Evolutionary conservation across 2,113 vertebrate genomes (phyloP).

Genomic region (Epinephelus fuscoguttatus): DNA sequence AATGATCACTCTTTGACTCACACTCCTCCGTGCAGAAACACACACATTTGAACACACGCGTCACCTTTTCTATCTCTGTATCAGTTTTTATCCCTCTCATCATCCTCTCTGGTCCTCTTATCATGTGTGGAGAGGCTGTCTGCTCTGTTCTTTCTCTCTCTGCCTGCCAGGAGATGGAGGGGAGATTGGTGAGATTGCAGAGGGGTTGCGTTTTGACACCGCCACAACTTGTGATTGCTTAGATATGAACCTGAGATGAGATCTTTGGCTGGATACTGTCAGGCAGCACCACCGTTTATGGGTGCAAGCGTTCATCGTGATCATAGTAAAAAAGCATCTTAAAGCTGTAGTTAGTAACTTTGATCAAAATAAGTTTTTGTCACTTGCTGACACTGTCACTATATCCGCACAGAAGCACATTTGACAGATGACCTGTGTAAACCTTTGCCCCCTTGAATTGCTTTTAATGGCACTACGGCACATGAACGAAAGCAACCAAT

Average conservation of each 20-base stretch:
- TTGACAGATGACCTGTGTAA: too few relatives aligned
- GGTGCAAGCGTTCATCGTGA: background rate
- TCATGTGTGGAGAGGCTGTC: slow-evolving; percentile 53
- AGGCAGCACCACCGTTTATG: slow-evolving; percentile 7
- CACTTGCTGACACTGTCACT: too few relatives aligned
- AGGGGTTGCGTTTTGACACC: slow-evolving; percentile 52
- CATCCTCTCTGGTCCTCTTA: slow-evolving; percentile 58
- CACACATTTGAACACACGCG: slow-evolving; percentile 7
- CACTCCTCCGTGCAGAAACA: background rate
- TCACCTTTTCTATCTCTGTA: slow-evolving; percentile 46
- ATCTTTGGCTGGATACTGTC: slow-evolving; percentile 41
- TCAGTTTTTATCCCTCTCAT: slow-evolving; percentile 67
- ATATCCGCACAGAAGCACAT: too few relatives aligned
- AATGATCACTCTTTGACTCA: slow-evolving; percentile 37
- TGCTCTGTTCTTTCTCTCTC: slow-evolving; percentile 27
- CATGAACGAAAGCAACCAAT: too few relatives aligned
- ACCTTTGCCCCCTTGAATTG: too few relatives aligned
- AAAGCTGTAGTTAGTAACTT: too few relatives aligned
- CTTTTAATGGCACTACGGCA: too few relatives aligned
- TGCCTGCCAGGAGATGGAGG: slow-evolving; percentile 45
- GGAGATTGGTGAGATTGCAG: slow-evolving; percentile 56
- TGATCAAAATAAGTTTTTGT: too few relatives aligned
- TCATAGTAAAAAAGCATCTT: background rate
- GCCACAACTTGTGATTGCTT: slow-evolving; percentile 50
- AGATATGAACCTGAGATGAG: slow-evolving; percentile 36